phyloP scores from a whole-genome alignment of 2,888 invertebrate genomes.

The Drepanosiphum platanoidis region DNA sequence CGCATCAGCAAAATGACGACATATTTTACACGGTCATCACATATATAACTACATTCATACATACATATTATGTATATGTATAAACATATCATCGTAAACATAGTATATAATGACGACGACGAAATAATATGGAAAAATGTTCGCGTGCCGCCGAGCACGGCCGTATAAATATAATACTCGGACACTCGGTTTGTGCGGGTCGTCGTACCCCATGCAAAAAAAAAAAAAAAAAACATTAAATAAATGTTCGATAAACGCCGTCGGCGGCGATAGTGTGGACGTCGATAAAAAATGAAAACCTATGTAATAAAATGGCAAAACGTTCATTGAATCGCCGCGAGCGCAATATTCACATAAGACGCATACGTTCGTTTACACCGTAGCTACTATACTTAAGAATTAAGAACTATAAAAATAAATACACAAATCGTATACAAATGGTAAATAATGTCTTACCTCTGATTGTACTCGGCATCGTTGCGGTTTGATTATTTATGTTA shows the following conservation, averaged over 20 bases:
- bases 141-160: background rate
- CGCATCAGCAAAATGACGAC: conserved; percentile 59
- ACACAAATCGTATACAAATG: background rate
- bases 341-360: background rate
- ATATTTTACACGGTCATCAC: conserved; percentile 30
- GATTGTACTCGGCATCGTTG: conserved; percentile 56
- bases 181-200: background rate
- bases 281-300: background rate
- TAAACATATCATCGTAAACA: background rate
- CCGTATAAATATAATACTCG: background rate
- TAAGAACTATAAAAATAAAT: background rate
- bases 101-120: background rate
- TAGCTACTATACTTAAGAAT: background rate
- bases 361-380: background rate
- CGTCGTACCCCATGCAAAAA: conserved; percentile 12
- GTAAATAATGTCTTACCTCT: conserved; percentile 39
- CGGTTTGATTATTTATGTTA: no score
- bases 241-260: background rate
- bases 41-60: conserved; percentile 2
- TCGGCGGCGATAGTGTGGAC: background rate
- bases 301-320: background rate
- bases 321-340: no score
- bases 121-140: conserved; percentile 22
- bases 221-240: background rate
- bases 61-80: background rate